These are phyloP conservation scores for Venusia cambrica DNA, from an alignment of 2,888 invertebrate species.

Conservation along the genomic window DNA sequence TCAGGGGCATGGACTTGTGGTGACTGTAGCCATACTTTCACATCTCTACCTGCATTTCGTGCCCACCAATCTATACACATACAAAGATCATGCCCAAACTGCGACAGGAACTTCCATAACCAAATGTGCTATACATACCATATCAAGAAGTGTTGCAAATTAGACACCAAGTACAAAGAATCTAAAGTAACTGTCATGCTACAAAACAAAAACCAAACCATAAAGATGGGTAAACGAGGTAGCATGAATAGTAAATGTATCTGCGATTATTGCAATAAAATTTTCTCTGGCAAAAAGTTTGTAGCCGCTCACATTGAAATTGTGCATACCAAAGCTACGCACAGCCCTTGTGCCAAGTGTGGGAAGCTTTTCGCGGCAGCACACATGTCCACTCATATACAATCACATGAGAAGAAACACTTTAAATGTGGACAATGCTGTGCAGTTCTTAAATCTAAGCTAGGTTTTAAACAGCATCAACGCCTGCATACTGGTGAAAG, in stretches of 20 bases:
- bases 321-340: constrained; percentile 63
- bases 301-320: constrained; percentile 66
- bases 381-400: constrained; percentile 62
- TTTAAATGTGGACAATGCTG: constrained; percentile 58
- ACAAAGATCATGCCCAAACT: constrained; percentile 53
- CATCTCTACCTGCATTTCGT: constrained; percentile 44
- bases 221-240: constrained; percentile 57
- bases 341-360: constrained; percentile 58
- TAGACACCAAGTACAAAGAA: constrained; percentile 32
- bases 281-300: constrained; percentile 59
- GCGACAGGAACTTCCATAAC: constrained; percentile 57
- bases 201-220: constrained; percentile 43
- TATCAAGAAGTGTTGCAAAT: constrained; percentile 54
- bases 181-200: constrained; percentile 42
- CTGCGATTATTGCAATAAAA: constrained; percentile 66
- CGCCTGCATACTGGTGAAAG: constrained; percentile 64
- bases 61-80: constrained; percentile 56
- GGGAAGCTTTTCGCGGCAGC: constrained; percentile 62
- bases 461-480: constrained; percentile 62
- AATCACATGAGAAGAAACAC: constrained; percentile 41
- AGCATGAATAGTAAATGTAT: constrained; percentile 52
- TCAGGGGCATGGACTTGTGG: constrained; percentile 51
- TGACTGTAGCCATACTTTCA: constrained; percentile 60
- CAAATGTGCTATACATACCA: constrained; percentile 60
- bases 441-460: constrained; percentile 47